These are phyloP conservation scores for Lophius americanus DNA, from an alignment of 2,797 vertebrate genomes.

Conservation along the genomic window DNA sequence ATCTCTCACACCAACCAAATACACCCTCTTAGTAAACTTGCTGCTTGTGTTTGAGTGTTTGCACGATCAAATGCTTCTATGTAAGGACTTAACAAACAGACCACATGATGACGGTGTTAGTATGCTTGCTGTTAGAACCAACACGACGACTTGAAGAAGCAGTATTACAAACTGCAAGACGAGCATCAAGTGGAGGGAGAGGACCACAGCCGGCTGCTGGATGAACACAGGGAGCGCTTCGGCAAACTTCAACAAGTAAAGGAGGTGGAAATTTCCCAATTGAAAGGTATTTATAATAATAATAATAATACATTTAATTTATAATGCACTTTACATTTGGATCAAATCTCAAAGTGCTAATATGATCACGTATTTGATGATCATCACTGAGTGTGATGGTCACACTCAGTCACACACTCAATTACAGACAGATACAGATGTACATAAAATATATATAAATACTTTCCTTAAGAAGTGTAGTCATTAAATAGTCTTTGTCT, in stretches of 20 bases:
- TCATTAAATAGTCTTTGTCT: conserved; percentile 36
- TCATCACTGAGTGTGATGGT: no score
- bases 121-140: conserved; percentile 85
- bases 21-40: no score
- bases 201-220: conserved; percentile 87
- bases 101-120: not conserved
- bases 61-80: not conserved
- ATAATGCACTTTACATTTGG: no score
- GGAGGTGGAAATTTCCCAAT: conserved; percentile 88
- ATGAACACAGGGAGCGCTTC: conserved; percentile 88
- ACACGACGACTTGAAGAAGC: conserved; percentile 94
- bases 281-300: conserved; percentile 86
- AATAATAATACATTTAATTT: no score
- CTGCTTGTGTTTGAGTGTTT: not conserved
- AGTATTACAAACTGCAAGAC: conserved; percentile 90
- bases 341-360: no score
- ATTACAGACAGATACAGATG: no score
- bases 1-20: no score
- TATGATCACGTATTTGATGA: no score
- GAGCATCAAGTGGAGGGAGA: conserved; percentile 90
- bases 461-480: not conserved
- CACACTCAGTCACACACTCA: not conserved
- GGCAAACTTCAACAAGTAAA: conserved; percentile 89
- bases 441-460: not conserved
- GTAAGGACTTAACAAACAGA: not conserved